Evolutionary conservation across 2,797 vertebrate species (phyloP).

Genomic region (Pachyuromys duprasi): DNA sequence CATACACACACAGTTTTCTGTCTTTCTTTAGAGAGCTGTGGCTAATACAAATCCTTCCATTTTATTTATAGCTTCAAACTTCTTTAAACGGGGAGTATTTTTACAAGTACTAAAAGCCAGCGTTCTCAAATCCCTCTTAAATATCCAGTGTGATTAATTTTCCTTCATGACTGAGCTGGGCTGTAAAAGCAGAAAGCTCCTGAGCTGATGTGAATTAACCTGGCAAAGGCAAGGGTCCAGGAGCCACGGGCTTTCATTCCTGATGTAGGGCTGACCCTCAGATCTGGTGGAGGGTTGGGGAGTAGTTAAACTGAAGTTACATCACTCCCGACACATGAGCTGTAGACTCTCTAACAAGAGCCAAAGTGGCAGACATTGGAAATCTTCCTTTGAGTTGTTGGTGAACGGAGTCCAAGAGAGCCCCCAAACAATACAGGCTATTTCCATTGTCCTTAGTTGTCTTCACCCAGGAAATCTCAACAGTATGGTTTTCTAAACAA

Average conservation of each 20-base stretch:
- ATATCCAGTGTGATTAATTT: neutral
- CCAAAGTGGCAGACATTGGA: neutral
- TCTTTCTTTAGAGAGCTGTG: neutral
- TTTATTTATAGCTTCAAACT: constrained; percentile 10
- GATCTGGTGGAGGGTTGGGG: neutral
- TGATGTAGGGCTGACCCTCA: neutral
- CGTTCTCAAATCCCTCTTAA: neutral
- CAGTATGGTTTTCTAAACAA: neutral
- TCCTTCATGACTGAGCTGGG: neutral
- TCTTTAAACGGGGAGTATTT: constrained; percentile 11
- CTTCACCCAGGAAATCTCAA: neutral
- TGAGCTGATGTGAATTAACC: neutral
- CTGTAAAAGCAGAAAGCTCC: neutral
- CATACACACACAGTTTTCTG: neutral
- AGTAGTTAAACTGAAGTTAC: neutral
- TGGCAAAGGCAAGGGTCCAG: neutral
- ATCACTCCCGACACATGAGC: neutral
- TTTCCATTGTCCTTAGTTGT: neutral
- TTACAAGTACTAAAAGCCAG: neutral
- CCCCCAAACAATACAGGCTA: neutral
- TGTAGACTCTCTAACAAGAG: neutral
- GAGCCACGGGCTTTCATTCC: neutral
- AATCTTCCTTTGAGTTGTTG: neutral
- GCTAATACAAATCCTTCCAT: neutral
- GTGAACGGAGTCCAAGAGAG: neutral